These are phyloP conservation scores for Zootermopsis nevadensis DNA, from an alignment of 2,888 invertebrate genomes.

Conservation along the genomic window DNA sequence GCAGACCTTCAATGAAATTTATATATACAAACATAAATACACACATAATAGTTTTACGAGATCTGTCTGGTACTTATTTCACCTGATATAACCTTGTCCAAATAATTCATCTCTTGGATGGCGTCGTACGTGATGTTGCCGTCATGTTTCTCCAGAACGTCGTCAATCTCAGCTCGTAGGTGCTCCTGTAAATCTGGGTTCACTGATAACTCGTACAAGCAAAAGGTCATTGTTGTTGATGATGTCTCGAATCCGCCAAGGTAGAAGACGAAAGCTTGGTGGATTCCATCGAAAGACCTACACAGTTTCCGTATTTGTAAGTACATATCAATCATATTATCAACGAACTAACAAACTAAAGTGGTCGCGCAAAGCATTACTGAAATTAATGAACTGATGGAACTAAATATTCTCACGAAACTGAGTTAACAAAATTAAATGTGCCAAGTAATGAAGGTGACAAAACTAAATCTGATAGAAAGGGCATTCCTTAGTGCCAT, in stretches of 20 bases:
- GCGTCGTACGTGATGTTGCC: slow-evolving; percentile 27
- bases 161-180: background rate
- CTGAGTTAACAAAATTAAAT: too few relatives aligned
- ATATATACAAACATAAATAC: too few relatives aligned
- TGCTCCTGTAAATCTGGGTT: slow-evolving; percentile 50
- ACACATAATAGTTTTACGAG: too few relatives aligned
- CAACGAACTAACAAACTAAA: too few relatives aligned
- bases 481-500: too few relatives aligned
- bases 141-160: slow-evolving; percentile 1
- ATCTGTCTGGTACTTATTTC: background rate
- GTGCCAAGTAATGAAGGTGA: too few relatives aligned
- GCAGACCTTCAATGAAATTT: too few relatives aligned
- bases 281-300: background rate
- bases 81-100: slow-evolving; percentile 32
- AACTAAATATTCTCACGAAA: too few relatives aligned
- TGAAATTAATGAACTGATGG: too few relatives aligned
- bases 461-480: too few relatives aligned
- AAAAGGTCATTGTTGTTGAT: slow-evolving; percentile 36
- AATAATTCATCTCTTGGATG: slow-evolving; percentile 29
- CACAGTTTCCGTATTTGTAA: background rate
- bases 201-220: slow-evolving; percentile 48
- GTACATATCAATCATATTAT: too few relatives aligned
- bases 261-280: slow-evolving; percentile 48
- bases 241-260: slow-evolving; percentile 49
- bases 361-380: too few relatives aligned